Base-by-base conservation (phyloP, 2,113 vertebrate species). In the Fregetta grallaria region DNA sequence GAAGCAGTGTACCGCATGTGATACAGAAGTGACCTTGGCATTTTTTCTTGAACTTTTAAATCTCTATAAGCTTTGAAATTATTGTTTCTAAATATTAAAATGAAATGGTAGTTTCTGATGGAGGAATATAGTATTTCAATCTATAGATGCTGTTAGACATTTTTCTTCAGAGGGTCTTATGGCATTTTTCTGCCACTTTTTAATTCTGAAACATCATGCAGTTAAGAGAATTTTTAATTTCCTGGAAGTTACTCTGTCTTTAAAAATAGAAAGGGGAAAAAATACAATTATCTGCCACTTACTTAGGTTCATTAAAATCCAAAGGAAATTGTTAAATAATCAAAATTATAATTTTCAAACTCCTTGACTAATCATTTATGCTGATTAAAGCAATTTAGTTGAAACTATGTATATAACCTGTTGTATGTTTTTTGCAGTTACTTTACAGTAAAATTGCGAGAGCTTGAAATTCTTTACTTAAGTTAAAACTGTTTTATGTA, bases 321-420 rank as follows among this genome's bases (percentile, higher is more conserved):
- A 76, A 71, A 67, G 73, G 53, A 96, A 84, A 77, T 49, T 63
- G 50, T 92, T 95, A 89, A 96, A 67, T 86, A 74, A 92, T 40
- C 59, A 83, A 74, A 93, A 95, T 86, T 81, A 71, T 9, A 52
- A 59, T 94, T 95, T 88, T 83, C 63, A 65, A 17, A 52, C 55
- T 83, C 67, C 53, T 70, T 44, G 78, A 90, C 17, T 86, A 63
- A 86, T 93, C 63, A 26, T 80, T 92, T 88, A 32, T 91, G 56
- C 86, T 86, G 76, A 81, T 72, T 76, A 91, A 67, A 92, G 86
- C 29, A 0, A 61, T 81, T 89, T 72, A 91, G 49, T 61, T 94
- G 90, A 92, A 95, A 92, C 62, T 96, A 32, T 58, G 82, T 90
- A 50, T 45, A 15, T 63, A 83, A 68, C 20, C 42, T 88, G 10